These are phyloP conservation scores for Prunella fulvescens DNA, from an alignment of 2,113 vertebrate genomes.

Conservation along the genomic window DNA sequence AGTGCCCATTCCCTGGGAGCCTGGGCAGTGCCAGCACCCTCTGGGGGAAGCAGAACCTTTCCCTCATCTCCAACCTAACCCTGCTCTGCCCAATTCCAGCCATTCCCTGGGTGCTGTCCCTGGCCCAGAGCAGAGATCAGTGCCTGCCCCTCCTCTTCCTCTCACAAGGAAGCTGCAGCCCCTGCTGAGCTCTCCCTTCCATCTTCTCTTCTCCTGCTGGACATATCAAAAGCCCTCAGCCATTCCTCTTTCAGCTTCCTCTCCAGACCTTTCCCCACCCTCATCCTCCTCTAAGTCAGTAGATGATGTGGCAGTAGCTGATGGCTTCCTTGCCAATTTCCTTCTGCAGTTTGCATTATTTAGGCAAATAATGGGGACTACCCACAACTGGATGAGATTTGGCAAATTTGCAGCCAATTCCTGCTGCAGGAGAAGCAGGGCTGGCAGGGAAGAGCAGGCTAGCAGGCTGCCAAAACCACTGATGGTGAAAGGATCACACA, in stretches of 20 bases:
- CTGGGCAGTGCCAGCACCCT: neutral
- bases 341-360: neutral
- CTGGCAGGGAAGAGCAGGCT: neutral
- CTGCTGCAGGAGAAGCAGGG: neutral
- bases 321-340: neutral
- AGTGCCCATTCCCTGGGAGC: neutral
- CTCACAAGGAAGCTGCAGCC: neutral
- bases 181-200: neutral
- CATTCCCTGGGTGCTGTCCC: neutral
- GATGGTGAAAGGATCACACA: neutral
- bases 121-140: neutral
- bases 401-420: neutral
- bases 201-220: neutral
- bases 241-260: neutral
- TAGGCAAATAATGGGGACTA: neutral
- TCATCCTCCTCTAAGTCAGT: neutral
- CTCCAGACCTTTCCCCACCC: neutral
- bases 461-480: neutral
- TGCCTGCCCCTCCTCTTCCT: neutral
- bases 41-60: neutral
- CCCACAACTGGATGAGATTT: neutral
- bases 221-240: neutral
- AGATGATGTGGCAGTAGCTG: neutral
- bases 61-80: fast-evolving
- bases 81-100: neutral